Conservation (phyloP, 2,888 invertebrate genomes). For the Stenoptilia bipunctidactyla region DNA sequence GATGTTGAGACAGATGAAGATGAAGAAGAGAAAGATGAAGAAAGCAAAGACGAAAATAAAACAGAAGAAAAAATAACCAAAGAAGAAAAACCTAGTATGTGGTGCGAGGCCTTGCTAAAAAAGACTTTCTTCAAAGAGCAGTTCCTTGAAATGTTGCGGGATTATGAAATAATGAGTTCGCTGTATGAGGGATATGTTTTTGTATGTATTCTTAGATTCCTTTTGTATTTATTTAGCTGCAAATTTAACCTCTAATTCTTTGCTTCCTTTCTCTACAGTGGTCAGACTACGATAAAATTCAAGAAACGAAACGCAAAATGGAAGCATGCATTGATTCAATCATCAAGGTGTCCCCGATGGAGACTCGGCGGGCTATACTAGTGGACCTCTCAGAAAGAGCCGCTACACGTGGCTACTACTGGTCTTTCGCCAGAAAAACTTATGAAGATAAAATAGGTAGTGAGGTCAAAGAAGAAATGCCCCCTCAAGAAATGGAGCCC, state of each 20-base stretch:
- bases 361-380: no score
- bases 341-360: conserved; percentile 2
- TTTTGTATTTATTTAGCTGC: no score
- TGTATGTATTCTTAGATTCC: conserved; percentile 40
- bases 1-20: conserved; percentile 1
- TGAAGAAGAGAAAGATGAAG: neutral
- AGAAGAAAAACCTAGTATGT: no score
- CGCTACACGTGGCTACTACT: conserved; percentile 27
- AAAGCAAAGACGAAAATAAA: conserved; percentile 1
- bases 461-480: neutral
- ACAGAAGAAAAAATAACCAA: conserved; percentile 2
- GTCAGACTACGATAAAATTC: conserved; percentile 29
- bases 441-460: conserved; percentile 13
- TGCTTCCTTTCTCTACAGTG: conserved; percentile 25
- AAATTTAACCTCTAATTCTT: neutral
- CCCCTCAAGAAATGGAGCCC: conserved; percentile 2
- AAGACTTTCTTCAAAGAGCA: conserved; percentile 20
- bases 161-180: conserved; percentile 26
- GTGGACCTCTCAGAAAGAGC: conserved; percentile 7
- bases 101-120: conserved; percentile 16
- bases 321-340: conserved; percentile 22
- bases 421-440: conserved; percentile 29
- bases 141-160: conserved; percentile 24
- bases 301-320: conserved; percentile 21
- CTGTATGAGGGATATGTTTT: conserved; percentile 37